Conservation (phyloP, 2,113 vertebrate species). For the Clarias batrachus region DNA sequence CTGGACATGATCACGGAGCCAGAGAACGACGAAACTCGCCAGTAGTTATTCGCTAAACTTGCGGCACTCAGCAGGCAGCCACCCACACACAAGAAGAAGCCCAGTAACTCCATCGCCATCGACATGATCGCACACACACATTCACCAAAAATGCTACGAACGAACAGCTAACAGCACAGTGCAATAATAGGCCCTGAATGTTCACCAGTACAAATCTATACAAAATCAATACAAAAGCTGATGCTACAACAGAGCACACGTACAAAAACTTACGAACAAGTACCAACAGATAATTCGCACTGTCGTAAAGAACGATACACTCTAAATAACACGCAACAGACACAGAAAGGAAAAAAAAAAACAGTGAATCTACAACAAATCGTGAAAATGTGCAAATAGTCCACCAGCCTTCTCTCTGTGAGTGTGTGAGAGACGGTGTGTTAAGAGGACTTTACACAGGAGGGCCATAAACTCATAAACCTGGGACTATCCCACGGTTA, state of each 20-base stretch:
- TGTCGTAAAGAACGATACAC: neutral
- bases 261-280: neutral
- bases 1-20: conserved; percentile 68
- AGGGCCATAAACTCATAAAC: conserved; percentile 51
- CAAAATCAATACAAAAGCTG: too few relatives aligned
- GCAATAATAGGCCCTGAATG: neutral
- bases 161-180: neutral
- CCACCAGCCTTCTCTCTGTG: neutral
- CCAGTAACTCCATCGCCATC: conserved; percentile 61
- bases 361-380: neutral
- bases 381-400: neutral
- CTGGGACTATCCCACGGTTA: conserved; percentile 12
- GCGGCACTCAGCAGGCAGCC: conserved; percentile 66
- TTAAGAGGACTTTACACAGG: conserved; percentile 34
- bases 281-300: neutral
- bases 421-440: neutral
- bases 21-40: conserved; percentile 65
- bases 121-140: conserved; percentile 61
- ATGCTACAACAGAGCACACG: neutral
- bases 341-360: too few relatives aligned
- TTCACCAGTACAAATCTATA: neutral
- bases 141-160: neutral
- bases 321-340: neutral
- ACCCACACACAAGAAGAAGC: conserved; percentile 65
- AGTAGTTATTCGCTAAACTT: conserved; percentile 66